Evolutionary conservation across 2,113 vertebrate species (phyloP).

Genomic region (Lepus americanus): DNA sequence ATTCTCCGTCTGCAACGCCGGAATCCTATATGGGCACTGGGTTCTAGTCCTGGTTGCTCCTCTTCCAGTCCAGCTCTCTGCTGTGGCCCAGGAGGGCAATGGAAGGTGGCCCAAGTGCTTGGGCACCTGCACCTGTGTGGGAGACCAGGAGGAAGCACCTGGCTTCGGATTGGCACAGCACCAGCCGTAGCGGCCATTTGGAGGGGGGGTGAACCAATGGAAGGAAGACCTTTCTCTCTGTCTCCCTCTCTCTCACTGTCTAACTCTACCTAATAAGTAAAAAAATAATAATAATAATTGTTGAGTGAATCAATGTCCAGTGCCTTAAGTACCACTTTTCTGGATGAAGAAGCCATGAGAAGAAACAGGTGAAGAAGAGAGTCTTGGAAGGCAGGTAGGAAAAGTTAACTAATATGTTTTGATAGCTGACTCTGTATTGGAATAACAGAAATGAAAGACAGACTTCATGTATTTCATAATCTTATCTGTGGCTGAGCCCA

Average conservation of each 20-base stretch:
- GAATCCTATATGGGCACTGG: no score
- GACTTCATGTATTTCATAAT: neutral
- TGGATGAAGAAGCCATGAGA: neutral
- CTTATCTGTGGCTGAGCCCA: neutral
- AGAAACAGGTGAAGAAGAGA: neutral
- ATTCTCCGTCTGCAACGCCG: no score
- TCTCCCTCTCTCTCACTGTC: neutral
- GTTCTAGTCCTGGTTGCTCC: no score
- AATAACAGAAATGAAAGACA: constrained; percentile 4
- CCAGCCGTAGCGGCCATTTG: no score
- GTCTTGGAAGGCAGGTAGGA: neutral
- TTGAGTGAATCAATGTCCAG: neutral
- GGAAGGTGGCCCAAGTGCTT: no score
- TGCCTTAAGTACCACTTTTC: neutral
- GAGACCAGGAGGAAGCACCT: no score
- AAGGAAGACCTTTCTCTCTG: neutral
- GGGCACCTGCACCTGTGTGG: no score
- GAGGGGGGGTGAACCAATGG: no score
- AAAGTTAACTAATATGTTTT: neutral
- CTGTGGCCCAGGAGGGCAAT: no score
- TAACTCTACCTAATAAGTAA: neutral
- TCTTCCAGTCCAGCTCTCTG: no score
- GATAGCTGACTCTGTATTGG: neutral
- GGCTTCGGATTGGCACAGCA: no score
- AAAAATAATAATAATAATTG: neutral